Base-by-base conservation (phyloP, 2,113 vertebrate species). In the Coptodon rendalli region DNA sequence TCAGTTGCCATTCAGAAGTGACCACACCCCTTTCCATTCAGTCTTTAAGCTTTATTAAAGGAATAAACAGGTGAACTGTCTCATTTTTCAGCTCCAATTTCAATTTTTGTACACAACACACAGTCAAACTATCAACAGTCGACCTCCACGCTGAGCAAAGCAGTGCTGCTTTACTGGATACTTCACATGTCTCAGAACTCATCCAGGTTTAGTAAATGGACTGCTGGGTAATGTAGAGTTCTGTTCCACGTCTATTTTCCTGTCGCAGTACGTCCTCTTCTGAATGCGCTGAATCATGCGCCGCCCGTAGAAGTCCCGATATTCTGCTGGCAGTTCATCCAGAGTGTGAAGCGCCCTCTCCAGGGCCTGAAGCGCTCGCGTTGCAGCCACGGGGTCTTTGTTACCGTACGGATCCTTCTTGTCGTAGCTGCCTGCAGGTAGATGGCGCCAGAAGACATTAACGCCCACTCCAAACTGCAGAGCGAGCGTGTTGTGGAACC, bases 401-500 rank as follows among this genome's bases (percentile, higher is more conserved):
- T 99, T 99, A 52, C 98, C 98, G 0, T 99, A 99, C 1, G 97
- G 98, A 85, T 99, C 98, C 89, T 96, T 98, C 87, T 96, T 98
- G 94, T 99, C 97, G 8, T 99, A 99, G 92, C 93, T 97, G 71
- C 97, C 96, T 2, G 96, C 89, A 4, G 97, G 96, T 66, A 99
- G 97, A 48, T 99, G 97, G 84, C 96, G 98, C 99, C 98, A 99
- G 92, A 99, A 99, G 79, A 99, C 95, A 61, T 99, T 99, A 27
- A 99, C 94, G 9, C 97, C 98, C 22, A 99, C 97, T 81, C 98
- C 98, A 90, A 99, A 99, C 88, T 98, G 97, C 93, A 98, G 97
- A 81, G 98, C 98, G 83, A 97, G 93, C 6, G 98, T 97, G 94
- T 99, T 99, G 86, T 99, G 99, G 94, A 99, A 99, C 99, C 98